Evolutionary conservation across 1,140 invertebrate species (phyloP), one percentile per base, ranked within the genome.

Genomic region (Physella acuta): DNA sequence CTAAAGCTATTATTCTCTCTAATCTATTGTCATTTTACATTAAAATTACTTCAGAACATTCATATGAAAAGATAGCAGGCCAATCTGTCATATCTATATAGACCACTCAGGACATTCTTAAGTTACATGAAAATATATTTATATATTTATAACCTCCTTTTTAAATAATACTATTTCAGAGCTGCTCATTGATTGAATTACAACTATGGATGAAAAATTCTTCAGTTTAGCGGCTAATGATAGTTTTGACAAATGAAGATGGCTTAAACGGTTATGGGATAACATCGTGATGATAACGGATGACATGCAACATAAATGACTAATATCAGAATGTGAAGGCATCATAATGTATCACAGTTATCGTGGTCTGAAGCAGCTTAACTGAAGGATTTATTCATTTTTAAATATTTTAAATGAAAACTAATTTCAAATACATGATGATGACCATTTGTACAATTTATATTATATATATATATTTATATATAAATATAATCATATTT

Each of bases 291-390:
- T n/a, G n/a, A 44, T 44, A 44, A 44, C 39, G 20, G 39, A 60
- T 60, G 58, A 36, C 24, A 56, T 30, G 11, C 58, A 60, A 33
- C 33, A 60, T 24, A 3, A 2, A 37, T 33, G 30, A 24, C n/a
- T 60, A 60, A 60, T 60, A 60, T 60, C 58, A 60, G 34, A 34
- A 36, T 60, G 58, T 37, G 58, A 60, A 60, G 58, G 58, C 58
- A 60, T 33, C 34, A 26, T 24, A 60, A 37, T 3, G 30, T 51
- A 52, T 63, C 49, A 63, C 61, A 63, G 49, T 34, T n/a, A 1
- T n/a, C 4, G 51, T 36, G 26, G n/a, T 64, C n/a, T 11, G 5
- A 5, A 16, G 61, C 39, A 5, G 26, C 20, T 49, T 28, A 51
- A 26, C 49, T 51, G 30, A 49, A 63, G 61, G 51, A 26, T 30